A percentile compares a stretch with the other conserved stretches of the same genome.
These are phyloP conservation scores for Lepidocyrtoides sp. DNA, from an alignment of 2,888 invertebrate species.

Conservation along the genomic window DNA sequence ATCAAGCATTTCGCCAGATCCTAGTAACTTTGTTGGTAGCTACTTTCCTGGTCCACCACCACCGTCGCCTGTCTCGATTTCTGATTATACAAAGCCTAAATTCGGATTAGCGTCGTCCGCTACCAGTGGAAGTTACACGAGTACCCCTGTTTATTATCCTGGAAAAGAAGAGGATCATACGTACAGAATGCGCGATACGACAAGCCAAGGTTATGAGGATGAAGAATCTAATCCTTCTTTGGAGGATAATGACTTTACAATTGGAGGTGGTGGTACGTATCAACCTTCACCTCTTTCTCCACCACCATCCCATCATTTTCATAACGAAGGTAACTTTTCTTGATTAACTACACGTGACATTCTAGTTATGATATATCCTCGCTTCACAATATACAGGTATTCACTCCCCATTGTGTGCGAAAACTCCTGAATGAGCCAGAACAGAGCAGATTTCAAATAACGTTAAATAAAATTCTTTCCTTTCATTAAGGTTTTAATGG, in stretches of 20 bases:
- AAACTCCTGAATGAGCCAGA: too few relatives aligned
- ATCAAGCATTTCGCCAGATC: constrained; percentile 35
- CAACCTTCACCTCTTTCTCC: constrained; percentile 62
- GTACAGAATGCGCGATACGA: constrained; percentile 68
- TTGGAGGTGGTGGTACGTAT: constrained; percentile 50
- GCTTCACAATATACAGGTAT: too few relatives aligned
- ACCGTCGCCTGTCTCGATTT: not conserved
- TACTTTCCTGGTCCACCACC: constrained; percentile 62
- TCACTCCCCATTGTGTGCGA: not conserved
- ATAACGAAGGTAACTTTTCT: constrained; percentile 70
- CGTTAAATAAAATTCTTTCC: not conserved
- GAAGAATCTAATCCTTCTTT: constrained; percentile 54
- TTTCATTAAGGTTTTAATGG: constrained; percentile 20
- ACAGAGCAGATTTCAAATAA: not conserved
- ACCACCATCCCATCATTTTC: constrained; percentile 44
- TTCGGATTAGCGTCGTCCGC: constrained; percentile 48
- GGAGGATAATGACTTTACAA: constrained; percentile 58
- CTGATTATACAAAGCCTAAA: constrained; percentile 57
- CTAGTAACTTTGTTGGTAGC: constrained; percentile 57
- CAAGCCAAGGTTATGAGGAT: constrained; percentile 71
- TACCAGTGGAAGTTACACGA: constrained; percentile 44
- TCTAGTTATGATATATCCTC: too few relatives aligned
- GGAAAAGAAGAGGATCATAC: constrained; percentile 72
- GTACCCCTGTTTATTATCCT: constrained; percentile 72
- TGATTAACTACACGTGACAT: too few relatives aligned